Evolutionary conservation across 2,113 vertebrate genomes (phyloP).

Genomic region (Alethe diademata): DNA sequence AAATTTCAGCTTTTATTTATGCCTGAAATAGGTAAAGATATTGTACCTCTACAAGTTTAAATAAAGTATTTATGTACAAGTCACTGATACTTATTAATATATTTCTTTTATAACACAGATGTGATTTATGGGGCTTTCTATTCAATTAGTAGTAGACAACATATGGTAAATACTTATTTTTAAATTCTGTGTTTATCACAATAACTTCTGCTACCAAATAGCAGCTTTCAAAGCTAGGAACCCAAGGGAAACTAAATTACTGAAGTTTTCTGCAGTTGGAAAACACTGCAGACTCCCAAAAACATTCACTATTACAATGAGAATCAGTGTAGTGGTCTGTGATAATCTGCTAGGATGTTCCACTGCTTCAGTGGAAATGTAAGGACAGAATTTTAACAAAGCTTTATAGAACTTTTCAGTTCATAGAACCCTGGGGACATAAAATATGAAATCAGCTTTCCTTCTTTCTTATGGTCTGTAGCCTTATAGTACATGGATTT

Average conservation of each 20-base stretch:
- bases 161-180: constrained; percentile 38
- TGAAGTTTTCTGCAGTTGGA: not conserved
- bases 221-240: not conserved
- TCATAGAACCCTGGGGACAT: not conserved
- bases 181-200: constrained; percentile 26
- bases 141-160: not conserved
- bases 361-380: not conserved
- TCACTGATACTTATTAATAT: not conserved
- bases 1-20: not conserved
- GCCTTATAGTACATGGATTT: not conserved
- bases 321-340: not conserved
- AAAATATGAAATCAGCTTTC: not conserved
- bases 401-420: not conserved
- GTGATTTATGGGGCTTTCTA: constrained; percentile 22
- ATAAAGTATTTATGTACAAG: not conserved
- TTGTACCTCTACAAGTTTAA: not conserved
- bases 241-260: not conserved
- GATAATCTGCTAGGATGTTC: not conserved
- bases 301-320: not conserved
- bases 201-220: not conserved
- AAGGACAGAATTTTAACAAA: not conserved
- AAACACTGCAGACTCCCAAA: not conserved
- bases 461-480: not conserved
- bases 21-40: not conserved
- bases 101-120: constrained; percentile 1